phyloP scores from a whole-genome alignment of 2,888 invertebrate genomes.

The Epiblema foenella region DNA sequence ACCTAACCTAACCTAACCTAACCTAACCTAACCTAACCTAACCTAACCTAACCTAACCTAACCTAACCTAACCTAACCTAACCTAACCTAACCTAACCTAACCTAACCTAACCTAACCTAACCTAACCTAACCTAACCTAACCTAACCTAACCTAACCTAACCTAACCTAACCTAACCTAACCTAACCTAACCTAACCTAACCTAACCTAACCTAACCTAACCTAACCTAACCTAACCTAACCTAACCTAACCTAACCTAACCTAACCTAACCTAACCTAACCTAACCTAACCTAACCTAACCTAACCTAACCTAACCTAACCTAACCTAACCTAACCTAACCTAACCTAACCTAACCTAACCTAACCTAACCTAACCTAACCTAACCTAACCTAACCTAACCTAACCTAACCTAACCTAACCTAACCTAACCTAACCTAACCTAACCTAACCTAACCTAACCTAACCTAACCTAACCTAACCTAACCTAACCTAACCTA shows the following conservation, averaged over 20 bases:
- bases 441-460: too few species aligned
- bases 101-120: slow-evolving; percentile 47
- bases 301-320: background rate
- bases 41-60: slow-evolving; percentile 46
- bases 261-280: slow-evolving; percentile 44
- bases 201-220: slow-evolving; percentile 41
- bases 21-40: slow-evolving; percentile 46
- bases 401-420: too few species aligned
- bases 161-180: slow-evolving; percentile 38
- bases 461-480: too few species aligned
- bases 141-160: slow-evolving; percentile 42
- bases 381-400: too few species aligned
- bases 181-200: slow-evolving; percentile 42
- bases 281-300: slow-evolving; percentile 42
- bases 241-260: slow-evolving; percentile 39
- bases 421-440: too few species aligned
- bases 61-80: slow-evolving; percentile 46
- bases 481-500: too few species aligned
- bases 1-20: slow-evolving; percentile 45
- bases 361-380: too few species aligned
- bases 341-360: too few species aligned
- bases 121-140: slow-evolving; percentile 45
- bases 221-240: slow-evolving; percentile 33
- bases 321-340: background rate
- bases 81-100: slow-evolving; percentile 47